Evolutionary conservation across 2,888 invertebrate genomes (phyloP).

Genomic region (Acrobeloides nanus): DNA sequence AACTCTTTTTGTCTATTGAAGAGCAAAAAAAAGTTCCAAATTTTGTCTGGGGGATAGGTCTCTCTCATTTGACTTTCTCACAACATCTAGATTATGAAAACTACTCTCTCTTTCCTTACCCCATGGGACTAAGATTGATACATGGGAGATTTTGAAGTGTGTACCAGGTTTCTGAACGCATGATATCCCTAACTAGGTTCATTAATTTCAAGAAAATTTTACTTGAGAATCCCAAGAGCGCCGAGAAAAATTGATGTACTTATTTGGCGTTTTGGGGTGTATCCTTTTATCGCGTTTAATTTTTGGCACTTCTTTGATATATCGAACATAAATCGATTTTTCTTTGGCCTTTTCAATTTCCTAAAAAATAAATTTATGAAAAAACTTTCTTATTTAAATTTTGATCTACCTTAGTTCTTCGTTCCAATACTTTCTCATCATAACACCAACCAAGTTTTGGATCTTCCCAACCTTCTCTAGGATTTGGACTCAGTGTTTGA

Average conservation of each 20-base stretch:
- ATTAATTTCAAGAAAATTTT: too few species aligned
- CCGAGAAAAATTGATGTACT: not conserved
- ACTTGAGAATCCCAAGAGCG: not conserved
- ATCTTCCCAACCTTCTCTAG: conserved; percentile 26
- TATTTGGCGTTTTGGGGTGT: not conserved
- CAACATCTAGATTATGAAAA: not conserved
- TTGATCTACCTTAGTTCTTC: conserved; percentile 15
- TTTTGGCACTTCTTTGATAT: not conserved
- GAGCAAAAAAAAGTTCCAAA: too few species aligned
- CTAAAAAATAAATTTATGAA: not conserved
- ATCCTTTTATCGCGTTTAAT: not conserved
- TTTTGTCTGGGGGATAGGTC: too few species aligned
- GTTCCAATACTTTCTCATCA: conserved; percentile 25
- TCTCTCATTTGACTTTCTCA: not conserved
- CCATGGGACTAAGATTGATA: too few species aligned
- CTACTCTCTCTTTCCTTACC: too few species aligned
- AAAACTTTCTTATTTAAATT: not conserved
- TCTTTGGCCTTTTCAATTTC: not conserved
- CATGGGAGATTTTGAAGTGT: too few species aligned
- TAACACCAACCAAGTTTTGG: conserved; percentile 42
- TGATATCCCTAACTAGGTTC: too few species aligned
- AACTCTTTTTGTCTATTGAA: too few species aligned
- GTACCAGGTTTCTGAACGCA: too few species aligned
- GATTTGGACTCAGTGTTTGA: not conserved
- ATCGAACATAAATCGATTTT: not conserved